A percentile compares a stretch with the other conserved stretches of the same genome.
Conservation (phyloP, 2,797 vertebrate species). For the Typhlichthys subterraneus region DNA sequence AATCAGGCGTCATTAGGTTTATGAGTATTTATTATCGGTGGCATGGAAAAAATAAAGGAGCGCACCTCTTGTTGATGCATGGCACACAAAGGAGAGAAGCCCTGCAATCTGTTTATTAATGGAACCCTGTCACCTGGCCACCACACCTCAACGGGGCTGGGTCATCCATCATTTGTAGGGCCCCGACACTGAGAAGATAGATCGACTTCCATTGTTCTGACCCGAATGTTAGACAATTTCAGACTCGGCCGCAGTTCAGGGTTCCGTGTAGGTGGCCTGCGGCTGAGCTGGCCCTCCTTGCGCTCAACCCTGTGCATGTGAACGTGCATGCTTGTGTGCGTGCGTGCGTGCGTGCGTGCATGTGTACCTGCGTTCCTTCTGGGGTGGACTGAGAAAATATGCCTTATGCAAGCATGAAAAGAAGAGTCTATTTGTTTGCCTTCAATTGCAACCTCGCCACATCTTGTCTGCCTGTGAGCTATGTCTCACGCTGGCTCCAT, state of each 20-base stretch:
- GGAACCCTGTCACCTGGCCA: slow-evolving; percentile 77
- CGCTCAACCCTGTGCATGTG: slow-evolving; percentile 26
- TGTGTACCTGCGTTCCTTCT: background rate
- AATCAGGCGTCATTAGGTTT: slow-evolving; percentile 87
- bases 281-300: slow-evolving; percentile 46
- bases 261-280: slow-evolving; percentile 67
- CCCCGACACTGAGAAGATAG: slow-evolving; percentile 67
- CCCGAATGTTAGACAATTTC: slow-evolving; percentile 74
- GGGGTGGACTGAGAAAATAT: slow-evolving; percentile 42
- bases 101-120: slow-evolving; percentile 82
- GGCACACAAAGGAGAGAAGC: slow-evolving; percentile 72
- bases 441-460: slow-evolving; percentile 72
- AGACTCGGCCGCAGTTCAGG: slow-evolving; percentile 67
- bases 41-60: slow-evolving; percentile 79
- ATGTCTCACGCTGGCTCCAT: slow-evolving; percentile 74
- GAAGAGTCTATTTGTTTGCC: slow-evolving; percentile 73
- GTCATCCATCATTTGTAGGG: slow-evolving; percentile 74
- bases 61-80: slow-evolving; percentile 73
- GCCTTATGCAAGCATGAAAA: slow-evolving; percentile 66
- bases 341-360: slow-evolving; percentile 39
- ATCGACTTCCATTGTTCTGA: slow-evolving; percentile 73
- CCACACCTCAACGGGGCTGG: slow-evolving; percentile 64
- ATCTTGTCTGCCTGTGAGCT: slow-evolving; percentile 77
- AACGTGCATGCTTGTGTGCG: slow-evolving; percentile 16
- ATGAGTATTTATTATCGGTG: slow-evolving; percentile 87